Evolutionary conservation across 2,888 invertebrate species (phyloP), one percentile per base, ranked within the genome.

Genomic region (Emesis russula): DNA sequence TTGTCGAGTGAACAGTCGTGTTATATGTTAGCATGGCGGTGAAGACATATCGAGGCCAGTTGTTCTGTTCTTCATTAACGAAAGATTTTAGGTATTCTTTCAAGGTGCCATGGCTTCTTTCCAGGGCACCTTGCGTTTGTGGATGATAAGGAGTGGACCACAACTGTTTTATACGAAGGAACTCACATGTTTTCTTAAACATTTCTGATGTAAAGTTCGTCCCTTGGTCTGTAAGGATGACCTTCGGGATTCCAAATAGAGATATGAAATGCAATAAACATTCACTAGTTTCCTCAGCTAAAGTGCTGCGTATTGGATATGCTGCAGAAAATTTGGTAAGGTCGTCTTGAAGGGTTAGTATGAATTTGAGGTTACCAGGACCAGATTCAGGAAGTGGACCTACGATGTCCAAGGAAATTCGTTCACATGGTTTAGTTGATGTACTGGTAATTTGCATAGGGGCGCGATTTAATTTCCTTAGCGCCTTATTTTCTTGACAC

Each of bases 151-250:
- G 48, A 0, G 83, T 48, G n/a, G 83, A 80, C 83, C 83, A 83
- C 1, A 84, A 18, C 41, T 87, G 77, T 74, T 83, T 87, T 2
- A 87, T 81, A 33, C 81, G 81, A 25, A 86, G n/a, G 36, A 86
- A 86, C 5, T 58, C 11, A n/a, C 83, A 86, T 0, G 83, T 83
- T 48, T 74, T 33, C 33, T 78, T 78, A 38, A 85, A 82, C 15
- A 81, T 41, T 6, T 81, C 81, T 13, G 85, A 76, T 2, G 77
- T 85, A 11, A 85, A 85, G 25, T 85, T 85, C 15, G 48, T 48
- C 2, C 48, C 15, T 82, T 93, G 93, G 53, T 95, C 94, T 0
- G 94, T 93, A 0, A 94, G 53, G 2, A 94, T 92, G 0, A 9
- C 15, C 83, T 91, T 88, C 2, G 92, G 93, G 0, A 92, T 90